Evolutionary conservation across 1,140 invertebrate species (phyloP).

Genomic region (Pseudoatta argentina): DNA sequence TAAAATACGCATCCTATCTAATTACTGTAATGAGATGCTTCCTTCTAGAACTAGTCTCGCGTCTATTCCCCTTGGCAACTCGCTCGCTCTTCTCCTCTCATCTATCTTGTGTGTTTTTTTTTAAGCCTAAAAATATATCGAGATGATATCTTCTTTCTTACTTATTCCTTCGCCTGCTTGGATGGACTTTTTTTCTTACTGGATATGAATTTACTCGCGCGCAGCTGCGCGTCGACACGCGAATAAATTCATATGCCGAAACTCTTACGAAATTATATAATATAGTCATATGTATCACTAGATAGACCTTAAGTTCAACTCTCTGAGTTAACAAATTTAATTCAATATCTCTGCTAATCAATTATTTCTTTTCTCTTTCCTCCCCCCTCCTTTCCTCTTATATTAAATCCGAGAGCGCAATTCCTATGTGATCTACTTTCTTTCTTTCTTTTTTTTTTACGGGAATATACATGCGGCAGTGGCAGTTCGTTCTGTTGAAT

Average conservation of each 20-base stretch:
- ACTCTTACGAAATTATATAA: conserved; percentile 46
- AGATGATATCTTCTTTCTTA: conserved; percentile 38
- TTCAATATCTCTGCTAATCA: conserved; percentile 45
- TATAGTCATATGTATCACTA: conserved; percentile 43
- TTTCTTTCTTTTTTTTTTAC: not conserved
- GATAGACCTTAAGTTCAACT: conserved; percentile 56
- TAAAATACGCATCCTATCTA: conserved; percentile 68
- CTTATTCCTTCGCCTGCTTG: conserved; percentile 68
- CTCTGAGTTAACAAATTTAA: conserved; percentile 58
- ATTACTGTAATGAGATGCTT: conserved; percentile 62
- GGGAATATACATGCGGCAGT: conserved; percentile 50
- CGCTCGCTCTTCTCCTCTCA: not conserved
- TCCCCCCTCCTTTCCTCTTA: no score
- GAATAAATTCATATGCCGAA: conserved; percentile 34
- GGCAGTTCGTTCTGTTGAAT: not conserved
- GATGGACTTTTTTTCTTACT: conserved; percentile 75
- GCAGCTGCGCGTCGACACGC: not conserved
- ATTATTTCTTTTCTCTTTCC: conserved; percentile 10
- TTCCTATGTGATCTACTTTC: conserved; percentile 15
- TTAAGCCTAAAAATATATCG: conserved; percentile 54
- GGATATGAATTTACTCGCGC: conserved; percentile 38
- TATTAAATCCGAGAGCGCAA: conserved; percentile 14
- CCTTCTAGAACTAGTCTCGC: conserved; percentile 48
- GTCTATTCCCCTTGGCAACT: conserved; percentile 2
- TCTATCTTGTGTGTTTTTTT: not conserved